phyloP scores from a whole-genome alignment of 2,113 vertebrate species.

The Eolophus roseicapilla region DNA sequence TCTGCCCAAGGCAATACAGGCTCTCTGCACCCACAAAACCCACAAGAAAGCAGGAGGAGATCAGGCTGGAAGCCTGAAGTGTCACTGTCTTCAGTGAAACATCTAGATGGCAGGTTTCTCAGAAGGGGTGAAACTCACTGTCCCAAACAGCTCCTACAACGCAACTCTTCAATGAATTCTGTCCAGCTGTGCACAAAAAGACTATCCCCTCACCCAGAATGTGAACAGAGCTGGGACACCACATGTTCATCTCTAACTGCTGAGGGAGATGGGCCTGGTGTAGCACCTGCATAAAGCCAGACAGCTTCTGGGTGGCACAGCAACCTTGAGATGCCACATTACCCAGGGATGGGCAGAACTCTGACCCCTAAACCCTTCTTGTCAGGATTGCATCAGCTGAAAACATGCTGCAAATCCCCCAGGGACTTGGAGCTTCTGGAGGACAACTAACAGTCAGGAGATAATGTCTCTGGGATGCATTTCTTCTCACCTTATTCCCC shows the following conservation, averaged over 20 bases:
- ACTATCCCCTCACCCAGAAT: neutral
- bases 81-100: neutral
- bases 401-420: neutral
- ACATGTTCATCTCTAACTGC: neutral
- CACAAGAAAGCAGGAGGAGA: neutral
- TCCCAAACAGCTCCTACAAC: neutral
- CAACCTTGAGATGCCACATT: neutral
- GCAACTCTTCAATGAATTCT: neutral
- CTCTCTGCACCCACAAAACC: neutral
- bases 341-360: neutral
- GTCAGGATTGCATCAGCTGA: neutral
- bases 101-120: neutral
- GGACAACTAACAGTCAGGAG: neutral
- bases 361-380: neutral
- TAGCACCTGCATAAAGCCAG: neutral
- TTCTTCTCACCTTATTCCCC: constrained; percentile 74
- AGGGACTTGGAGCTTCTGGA: neutral
- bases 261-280: neutral
- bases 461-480: neutral
- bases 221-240: neutral
- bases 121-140: neutral
- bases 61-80: neutral
- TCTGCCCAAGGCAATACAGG: neutral
- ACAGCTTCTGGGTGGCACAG: neutral
- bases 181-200: neutral